Evolutionary conservation across 2,797 vertebrate species (phyloP).

Genomic region (Alcedo atthis): DNA sequence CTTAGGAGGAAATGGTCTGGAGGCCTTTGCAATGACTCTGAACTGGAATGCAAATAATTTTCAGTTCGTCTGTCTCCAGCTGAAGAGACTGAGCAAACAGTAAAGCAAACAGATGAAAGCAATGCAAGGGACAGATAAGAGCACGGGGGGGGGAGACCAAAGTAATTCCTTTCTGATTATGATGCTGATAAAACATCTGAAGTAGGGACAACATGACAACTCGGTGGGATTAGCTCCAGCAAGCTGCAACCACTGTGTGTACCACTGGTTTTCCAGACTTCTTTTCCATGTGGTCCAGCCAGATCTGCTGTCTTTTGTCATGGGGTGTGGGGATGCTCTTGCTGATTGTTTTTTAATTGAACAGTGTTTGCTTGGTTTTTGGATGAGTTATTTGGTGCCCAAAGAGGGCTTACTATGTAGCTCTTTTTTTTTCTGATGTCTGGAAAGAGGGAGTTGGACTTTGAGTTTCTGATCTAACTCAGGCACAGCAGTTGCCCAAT

Average conservation of each 20-base stretch:
- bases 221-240: neutral
- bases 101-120: slow-evolving; percentile 1
- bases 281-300: neutral
- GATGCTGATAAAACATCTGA: neutral
- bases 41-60: slow-evolving; percentile 11
- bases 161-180: neutral
- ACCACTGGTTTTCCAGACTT: neutral
- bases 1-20: neutral
- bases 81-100: slow-evolving; percentile 5
- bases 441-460: neutral
- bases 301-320: accelerated
- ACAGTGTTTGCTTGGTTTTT: accelerated
- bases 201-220: neutral
- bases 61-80: neutral
- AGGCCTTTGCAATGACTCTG: neutral
- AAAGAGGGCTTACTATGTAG: neutral
- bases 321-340: neutral
- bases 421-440: neutral
- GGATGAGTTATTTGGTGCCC: neutral
- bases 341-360: neutral
- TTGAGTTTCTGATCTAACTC: neutral
- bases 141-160: neutral
- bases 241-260: neutral
- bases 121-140: neutral
- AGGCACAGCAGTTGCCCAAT: neutral